Percentiles rank a stretch among this genome's conserved stretches.
Conservation (phyloP, 2,113 vertebrate species). For the Vireo altiloquus region DNA sequence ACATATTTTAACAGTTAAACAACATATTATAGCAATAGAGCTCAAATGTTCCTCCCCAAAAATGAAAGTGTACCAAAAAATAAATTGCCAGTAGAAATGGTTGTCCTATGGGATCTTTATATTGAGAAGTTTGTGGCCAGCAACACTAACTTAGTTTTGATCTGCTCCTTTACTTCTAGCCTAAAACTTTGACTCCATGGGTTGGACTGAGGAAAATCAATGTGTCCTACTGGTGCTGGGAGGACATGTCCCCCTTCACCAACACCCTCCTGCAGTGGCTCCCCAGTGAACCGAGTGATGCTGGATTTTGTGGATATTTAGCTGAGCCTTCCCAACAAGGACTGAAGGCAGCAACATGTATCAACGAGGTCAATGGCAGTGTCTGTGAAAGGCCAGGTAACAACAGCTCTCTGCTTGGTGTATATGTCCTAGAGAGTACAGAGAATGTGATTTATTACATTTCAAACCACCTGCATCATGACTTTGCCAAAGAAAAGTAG, state of each 20-base stretch:
- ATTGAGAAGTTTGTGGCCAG: not conserved
- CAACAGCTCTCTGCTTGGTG: not conserved
- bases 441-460: fast-evolving
- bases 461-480: not conserved
- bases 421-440: not conserved
- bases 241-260: constrained; percentile 97
- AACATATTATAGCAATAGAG: not conserved
- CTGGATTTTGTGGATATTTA: constrained; percentile 93
- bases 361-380: constrained; percentile 87
- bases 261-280: constrained; percentile 93
- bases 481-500: not conserved
- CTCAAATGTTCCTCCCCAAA: not conserved
- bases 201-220: constrained; percentile 97
- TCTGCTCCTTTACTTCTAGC: constrained; percentile 61
- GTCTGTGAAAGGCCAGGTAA: constrained; percentile 92
- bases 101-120: not conserved
- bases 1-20: not conserved
- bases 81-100: not conserved
- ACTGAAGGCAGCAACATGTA: constrained; percentile 89
- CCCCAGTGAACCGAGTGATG: constrained; percentile 88
- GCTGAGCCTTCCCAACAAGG: constrained; percentile 83
- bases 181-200: constrained; percentile 90
- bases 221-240: constrained; percentile 98
- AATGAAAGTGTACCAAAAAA: not conserved
- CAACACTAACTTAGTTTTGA: not conserved